A percentile compares a stretch with the other conserved stretches of the same genome.
Conservation (phyloP, 2,113 vertebrate genomes). For the Ivindomyrus marchei region DNA sequence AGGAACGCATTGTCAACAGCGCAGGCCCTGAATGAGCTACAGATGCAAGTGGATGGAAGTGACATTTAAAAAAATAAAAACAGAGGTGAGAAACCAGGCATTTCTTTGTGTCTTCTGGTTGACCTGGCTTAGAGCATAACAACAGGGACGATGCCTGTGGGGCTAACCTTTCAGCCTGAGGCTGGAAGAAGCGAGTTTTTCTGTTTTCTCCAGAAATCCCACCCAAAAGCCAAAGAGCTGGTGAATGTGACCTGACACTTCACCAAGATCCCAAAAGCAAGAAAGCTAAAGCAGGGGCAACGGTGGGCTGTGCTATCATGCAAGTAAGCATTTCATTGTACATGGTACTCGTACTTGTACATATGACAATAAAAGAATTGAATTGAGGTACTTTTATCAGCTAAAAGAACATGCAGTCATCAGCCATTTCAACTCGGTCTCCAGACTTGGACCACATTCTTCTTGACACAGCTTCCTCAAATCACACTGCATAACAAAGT, state of each 20-base stretch:
- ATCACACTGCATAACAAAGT: neutral
- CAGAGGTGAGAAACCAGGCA: neutral
- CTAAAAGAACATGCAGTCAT: neutral
- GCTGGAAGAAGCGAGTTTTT: neutral
- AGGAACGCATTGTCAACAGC: neutral
- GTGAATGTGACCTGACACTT: neutral
- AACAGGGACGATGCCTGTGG: neutral
- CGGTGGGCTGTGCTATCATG: no score
- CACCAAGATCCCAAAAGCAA: neutral
- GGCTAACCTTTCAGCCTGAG: neutral
- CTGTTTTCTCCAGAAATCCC: neutral
- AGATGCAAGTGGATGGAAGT: neutral
- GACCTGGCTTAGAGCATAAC: neutral
- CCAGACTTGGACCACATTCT: neutral
- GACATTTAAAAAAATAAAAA: neutral
- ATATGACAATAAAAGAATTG: no score
- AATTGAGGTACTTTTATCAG: neutral
- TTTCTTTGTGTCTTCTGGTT: neutral
- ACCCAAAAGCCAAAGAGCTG: neutral
- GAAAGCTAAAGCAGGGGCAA: neutral
- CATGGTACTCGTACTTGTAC: no score
- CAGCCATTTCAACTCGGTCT: neutral
- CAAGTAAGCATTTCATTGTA: no score
- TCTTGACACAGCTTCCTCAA: neutral
- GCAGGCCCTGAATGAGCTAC: neutral